phyloP scores from a whole-genome alignment of 2,888 invertebrate species.

The Nephrotoma appendiculata region DNA sequence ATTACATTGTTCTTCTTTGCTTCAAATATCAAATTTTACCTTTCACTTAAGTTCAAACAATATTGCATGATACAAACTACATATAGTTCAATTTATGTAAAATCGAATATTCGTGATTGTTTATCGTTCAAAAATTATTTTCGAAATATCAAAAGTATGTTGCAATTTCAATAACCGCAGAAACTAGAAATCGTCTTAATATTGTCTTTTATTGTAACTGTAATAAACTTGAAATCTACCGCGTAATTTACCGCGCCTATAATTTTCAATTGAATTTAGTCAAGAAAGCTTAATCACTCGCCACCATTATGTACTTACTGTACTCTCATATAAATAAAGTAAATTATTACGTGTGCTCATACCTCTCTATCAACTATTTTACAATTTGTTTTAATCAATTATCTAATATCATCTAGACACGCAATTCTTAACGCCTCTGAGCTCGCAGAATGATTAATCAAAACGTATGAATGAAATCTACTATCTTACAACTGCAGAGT shows the following conservation, averaged over 20 bases:
- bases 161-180: not conserved
- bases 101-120: not conserved
- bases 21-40: not conserved
- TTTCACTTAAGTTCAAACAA: not conserved
- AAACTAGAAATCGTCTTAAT: not conserved
- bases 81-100: not conserved
- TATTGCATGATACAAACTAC: not conserved
- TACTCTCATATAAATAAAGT: not conserved
- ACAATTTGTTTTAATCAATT: not conserved
- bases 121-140: not conserved
- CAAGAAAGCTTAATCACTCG: not conserved
- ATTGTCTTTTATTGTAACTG: not conserved
- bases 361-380: not conserved
- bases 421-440: not conserved
- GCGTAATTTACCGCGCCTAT: not conserved
- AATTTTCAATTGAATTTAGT: not conserved
- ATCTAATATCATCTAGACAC: not conserved
- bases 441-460: not conserved
- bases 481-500: not conserved
- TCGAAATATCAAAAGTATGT: not conserved
- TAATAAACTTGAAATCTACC: not conserved
- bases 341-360: not conserved
- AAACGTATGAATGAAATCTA: not conserved
- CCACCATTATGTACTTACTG: not conserved
- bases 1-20: not conserved